phyloP scores from a whole-genome alignment of 2,113 vertebrate genomes.

The Vidua chalybeata region DNA sequence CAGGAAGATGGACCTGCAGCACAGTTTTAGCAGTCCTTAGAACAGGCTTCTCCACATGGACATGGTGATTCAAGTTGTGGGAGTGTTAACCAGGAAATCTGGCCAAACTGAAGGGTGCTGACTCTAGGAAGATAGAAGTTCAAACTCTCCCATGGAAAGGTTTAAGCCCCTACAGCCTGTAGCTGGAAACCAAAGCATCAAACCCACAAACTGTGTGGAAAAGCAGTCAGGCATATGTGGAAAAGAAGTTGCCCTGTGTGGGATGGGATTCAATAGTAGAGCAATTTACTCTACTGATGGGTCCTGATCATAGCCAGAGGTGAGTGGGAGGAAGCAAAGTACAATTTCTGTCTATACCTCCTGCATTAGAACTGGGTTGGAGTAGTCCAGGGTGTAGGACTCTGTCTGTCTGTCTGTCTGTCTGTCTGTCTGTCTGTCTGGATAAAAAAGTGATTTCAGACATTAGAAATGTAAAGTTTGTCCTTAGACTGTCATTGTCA shows the following conservation, averaged over 20 bases:
- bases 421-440: background rate
- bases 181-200: background rate
- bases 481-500: background rate
- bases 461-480: background rate
- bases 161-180: background rate
- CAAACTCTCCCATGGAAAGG: background rate
- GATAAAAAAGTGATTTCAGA: background rate
- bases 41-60: background rate
- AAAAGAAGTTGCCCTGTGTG: background rate
- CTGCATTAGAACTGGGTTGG: background rate
- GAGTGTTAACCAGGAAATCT: background rate
- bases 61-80: background rate
- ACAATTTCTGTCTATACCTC: background rate
- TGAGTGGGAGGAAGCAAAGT: background rate
- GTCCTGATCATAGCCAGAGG: background rate
- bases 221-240: background rate
- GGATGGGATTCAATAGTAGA: background rate
- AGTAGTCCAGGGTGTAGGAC: background rate
- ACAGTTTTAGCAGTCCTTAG: background rate
- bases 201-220: background rate
- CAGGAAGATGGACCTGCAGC: background rate
- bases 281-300: background rate
- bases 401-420: background rate
- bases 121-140: background rate
- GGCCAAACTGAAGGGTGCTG: background rate